Conservation (phyloP, 2,888 invertebrate species). For the Micropterix aruncella region DNA sequence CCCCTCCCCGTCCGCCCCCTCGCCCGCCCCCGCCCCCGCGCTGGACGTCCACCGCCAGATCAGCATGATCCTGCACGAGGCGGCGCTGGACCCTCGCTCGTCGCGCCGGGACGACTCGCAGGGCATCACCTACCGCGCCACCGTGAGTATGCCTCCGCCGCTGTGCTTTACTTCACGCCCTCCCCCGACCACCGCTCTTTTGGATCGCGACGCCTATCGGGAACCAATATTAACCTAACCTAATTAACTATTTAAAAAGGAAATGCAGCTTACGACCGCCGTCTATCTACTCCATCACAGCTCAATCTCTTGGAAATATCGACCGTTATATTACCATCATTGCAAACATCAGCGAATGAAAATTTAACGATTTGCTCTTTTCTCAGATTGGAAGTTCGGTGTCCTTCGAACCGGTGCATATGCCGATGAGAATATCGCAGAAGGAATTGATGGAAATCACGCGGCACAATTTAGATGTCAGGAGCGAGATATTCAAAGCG, state of each 20-base stretch:
- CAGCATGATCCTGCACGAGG: conserved; percentile 12
- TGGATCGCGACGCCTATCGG: too few relatives aligned
- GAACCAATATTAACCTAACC: too few relatives aligned
- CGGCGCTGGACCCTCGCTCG: conserved; percentile 1
- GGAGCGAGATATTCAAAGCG: conserved; percentile 57
- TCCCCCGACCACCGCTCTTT: too few relatives aligned
- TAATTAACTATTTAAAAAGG: too few relatives aligned
- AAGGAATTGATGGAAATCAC: conserved; percentile 51
- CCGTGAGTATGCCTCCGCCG: conserved; percentile 17
- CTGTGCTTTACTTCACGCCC: background rate
- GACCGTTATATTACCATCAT: too few relatives aligned
- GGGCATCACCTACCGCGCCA: conserved; percentile 5
- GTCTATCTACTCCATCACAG: too few relatives aligned
- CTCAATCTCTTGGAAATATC: too few relatives aligned
- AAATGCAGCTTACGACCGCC: too few relatives aligned
- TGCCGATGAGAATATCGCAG: conserved; percentile 29
- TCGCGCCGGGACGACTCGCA: background rate
- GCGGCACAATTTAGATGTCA: conserved; percentile 50
- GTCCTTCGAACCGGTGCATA: conserved; percentile 14
- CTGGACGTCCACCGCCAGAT: conserved; percentile 21
- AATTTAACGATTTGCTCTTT: too few relatives aligned
- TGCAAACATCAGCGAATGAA: too few relatives aligned
- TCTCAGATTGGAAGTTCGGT: background rate
- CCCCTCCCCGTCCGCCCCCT: conserved; percentile 14
- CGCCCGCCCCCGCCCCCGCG: conserved; percentile 19